These are phyloP conservation scores for Hippocampus mohnikei DNA, from an alignment of 2,113 vertebrate genomes.

Conservation along the genomic window DNA sequence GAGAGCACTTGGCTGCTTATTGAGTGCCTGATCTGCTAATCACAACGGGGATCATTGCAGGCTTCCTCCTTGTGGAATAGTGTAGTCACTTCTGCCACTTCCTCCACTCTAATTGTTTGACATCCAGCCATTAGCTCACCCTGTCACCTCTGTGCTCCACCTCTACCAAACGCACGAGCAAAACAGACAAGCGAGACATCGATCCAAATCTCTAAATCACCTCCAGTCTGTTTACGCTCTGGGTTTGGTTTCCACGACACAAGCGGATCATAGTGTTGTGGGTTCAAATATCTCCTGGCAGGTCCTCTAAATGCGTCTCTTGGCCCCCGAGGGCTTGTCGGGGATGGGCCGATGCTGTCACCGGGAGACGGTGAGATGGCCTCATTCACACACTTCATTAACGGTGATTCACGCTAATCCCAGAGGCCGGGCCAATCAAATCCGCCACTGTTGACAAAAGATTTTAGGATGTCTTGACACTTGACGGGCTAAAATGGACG, in stretches of 20 bases:
- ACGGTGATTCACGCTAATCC: constrained; percentile 49
- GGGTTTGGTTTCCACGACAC: constrained; percentile 64
- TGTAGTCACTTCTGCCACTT: constrained; percentile 21
- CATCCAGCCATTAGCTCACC: constrained; percentile 55
- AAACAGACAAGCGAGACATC: constrained; percentile 44
- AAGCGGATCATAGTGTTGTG: constrained; percentile 44
- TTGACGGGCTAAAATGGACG: background rate
- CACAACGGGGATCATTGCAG: constrained; percentile 25
- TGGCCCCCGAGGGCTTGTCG: constrained; percentile 49
- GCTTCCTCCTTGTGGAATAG: constrained; percentile 31
- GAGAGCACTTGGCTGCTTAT: constrained; percentile 24
- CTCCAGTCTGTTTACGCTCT: constrained; percentile 57
- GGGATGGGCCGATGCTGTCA: constrained; percentile 62
- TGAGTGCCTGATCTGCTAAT: constrained; percentile 50
- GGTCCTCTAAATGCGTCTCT: constrained; percentile 25
- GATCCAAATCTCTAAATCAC: constrained; percentile 52
- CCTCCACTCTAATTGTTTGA: constrained; percentile 44
- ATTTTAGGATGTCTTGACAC: constrained; percentile 31
- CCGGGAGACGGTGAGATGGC: constrained; percentile 36
- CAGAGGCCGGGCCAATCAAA: constrained; percentile 45
- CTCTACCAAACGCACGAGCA: constrained; percentile 16
- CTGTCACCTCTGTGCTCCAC: constrained; percentile 46
- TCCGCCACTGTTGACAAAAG: constrained; percentile 35
- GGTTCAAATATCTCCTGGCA: constrained; percentile 54
- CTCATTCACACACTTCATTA: constrained; percentile 28